These are phyloP conservation scores for Drosophila formosana DNA, from an alignment of 2,888 invertebrate genomes.

Conservation along the genomic window DNA sequence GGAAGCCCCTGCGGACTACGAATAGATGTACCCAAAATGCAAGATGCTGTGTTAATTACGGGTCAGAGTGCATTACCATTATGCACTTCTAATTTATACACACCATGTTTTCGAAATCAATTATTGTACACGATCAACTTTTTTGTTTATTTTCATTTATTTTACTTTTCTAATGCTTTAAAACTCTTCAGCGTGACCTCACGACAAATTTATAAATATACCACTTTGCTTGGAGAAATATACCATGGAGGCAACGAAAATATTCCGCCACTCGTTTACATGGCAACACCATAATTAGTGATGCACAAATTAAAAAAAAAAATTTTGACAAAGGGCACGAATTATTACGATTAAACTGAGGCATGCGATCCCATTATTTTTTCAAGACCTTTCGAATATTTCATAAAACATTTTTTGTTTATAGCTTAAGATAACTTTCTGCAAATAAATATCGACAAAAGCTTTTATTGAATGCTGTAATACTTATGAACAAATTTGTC, in stretches of 20 bases:
- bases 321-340: too few species aligned
- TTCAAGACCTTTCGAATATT: too few species aligned
- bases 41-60: background rate
- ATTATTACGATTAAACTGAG: too few species aligned
- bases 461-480: too few species aligned
- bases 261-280: too few species aligned
- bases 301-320: too few species aligned
- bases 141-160: background rate
- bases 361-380: too few species aligned
- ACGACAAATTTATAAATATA: background rate
- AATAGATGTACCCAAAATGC: background rate
- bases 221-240: background rate
- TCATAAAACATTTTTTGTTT: too few species aligned
- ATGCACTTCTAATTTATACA: background rate
- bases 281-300: too few species aligned
- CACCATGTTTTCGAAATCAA: constrained; percentile 36
- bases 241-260: background rate
- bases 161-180: constrained; percentile 3
- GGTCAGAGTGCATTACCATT: background rate
- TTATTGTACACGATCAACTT: background rate
- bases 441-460: too few species aligned
- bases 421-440: too few species aligned
- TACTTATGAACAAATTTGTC: background rate
- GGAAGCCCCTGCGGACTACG: constrained; percentile 27
- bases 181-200: constrained; percentile 9